phyloP scores from a whole-genome alignment of 2,797 vertebrate species.

The Anabacerthia variegaticeps region DNA sequence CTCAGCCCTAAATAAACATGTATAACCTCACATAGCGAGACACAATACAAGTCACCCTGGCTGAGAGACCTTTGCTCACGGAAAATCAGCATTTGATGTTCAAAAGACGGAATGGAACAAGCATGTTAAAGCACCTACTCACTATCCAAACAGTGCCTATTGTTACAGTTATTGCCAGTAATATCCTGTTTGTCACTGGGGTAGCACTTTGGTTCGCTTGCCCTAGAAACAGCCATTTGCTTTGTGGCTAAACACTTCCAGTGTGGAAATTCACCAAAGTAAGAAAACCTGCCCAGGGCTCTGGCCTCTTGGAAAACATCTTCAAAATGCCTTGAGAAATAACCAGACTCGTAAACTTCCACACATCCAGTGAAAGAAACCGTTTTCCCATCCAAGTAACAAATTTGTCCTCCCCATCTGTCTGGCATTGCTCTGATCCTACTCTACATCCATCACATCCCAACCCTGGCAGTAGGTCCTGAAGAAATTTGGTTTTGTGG shows the following conservation, averaged over 20 bases:
- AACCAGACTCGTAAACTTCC: background rate
- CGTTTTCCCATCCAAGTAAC: background rate
- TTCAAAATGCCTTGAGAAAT: constrained; percentile 9
- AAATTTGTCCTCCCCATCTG: background rate
- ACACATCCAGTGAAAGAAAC: background rate
- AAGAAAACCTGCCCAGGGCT: background rate
- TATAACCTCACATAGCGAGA: background rate
- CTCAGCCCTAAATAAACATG: constrained; percentile 14
- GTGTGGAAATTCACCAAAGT: background rate
- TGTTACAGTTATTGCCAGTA: constrained; percentile 46
- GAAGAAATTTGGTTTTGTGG: background rate
- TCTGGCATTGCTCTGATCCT: background rate
- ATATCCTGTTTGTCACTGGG: constrained; percentile 58
- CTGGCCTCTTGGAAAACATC: background rate
- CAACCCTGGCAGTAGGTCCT: background rate
- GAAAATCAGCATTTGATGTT: constrained; percentile 30
- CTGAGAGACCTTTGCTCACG: constrained; percentile 15
- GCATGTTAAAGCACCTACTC: background rate
- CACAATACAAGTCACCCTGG: constrained; percentile 31
- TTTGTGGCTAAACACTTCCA: background rate
- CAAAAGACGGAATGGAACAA: background rate
- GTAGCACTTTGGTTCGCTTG: background rate
- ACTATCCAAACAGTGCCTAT: constrained; percentile 53
- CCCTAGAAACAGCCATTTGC: background rate
- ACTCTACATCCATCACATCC: background rate